These are phyloP conservation scores for Teinopalpus imperialis DNA, from an alignment of 2,888 invertebrate genomes.

Conservation along the genomic window DNA sequence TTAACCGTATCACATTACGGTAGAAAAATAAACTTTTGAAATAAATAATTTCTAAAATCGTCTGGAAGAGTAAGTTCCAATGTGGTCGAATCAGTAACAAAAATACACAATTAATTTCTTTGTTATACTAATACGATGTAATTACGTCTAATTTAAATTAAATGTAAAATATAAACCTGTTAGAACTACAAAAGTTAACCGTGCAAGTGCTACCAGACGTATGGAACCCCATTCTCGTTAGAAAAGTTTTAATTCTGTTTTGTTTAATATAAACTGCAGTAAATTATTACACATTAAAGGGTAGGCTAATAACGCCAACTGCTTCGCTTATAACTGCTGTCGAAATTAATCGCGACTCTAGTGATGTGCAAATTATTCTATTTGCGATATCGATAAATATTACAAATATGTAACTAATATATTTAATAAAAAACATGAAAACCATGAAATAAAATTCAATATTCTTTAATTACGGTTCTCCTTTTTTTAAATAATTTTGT, in stretches of 20 bases:
- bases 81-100: no score
- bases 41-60: no score
- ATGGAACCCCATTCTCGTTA: constrained; percentile 47
- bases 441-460: no score
- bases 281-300: constrained; percentile 79
- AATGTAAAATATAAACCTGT: constrained; percentile 8
- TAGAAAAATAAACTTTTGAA: no score
- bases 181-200: constrained; percentile 16
- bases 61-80: no score
- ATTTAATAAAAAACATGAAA: no score
- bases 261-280: constrained; percentile 77
- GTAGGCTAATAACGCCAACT: constrained; percentile 75
- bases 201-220: constrained; percentile 40
- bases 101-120: no score
- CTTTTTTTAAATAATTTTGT: no score
- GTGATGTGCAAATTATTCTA: constrained; percentile 38
- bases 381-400: constrained; percentile 25
- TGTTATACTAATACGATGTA: no score
- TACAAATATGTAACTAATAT: constrained; percentile 34
- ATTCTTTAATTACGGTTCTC: no score
- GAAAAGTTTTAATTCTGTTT: constrained; percentile 75
- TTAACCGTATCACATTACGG: no score
- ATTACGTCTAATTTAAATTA: constrained; percentile 10
- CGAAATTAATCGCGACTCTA: constrained; percentile 70
- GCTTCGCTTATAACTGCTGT: constrained; percentile 71